phyloP scores from a whole-genome alignment of 92 coral and sea anemone genomes.

The Palythoa caribaeorum region DNA sequence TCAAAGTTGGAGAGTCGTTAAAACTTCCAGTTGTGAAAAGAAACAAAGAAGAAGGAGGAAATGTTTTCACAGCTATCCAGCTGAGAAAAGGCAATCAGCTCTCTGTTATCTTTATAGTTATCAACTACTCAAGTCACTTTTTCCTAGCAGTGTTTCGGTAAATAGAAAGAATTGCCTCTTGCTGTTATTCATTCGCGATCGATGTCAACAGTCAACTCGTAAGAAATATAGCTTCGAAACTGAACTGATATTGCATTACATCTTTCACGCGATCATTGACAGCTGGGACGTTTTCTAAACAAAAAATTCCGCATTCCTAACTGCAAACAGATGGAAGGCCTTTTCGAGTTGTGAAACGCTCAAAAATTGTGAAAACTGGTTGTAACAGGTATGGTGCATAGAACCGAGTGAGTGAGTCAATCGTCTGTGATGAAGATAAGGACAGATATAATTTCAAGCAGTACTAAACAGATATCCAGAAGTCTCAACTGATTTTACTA shows the following conservation, averaged over 20 bases:
- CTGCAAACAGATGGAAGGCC: background rate
- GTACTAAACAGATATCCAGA: background rate
- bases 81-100: slow-evolving; percentile 24
- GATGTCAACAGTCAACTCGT: background rate
- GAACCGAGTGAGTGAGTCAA: too few species aligned
- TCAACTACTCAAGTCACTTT: background rate
- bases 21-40: background rate
- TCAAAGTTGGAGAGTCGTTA: background rate
- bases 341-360: background rate
- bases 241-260: background rate
- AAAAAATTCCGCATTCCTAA: background rate
- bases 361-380: background rate
- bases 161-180: background rate
- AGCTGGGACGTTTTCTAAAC: background rate
- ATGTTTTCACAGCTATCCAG: slow-evolving; percentile 22
- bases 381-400: background rate
- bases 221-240: background rate
- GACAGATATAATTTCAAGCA: background rate
- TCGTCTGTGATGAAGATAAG: too few species aligned
- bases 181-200: background rate
- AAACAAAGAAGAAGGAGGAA: background rate
- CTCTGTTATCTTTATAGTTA: background rate
- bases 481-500: background rate
- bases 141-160: background rate
- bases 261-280: background rate